Conservation (phyloP, 1,140 invertebrate genomes). For the Bombyx mandarina region DNA sequence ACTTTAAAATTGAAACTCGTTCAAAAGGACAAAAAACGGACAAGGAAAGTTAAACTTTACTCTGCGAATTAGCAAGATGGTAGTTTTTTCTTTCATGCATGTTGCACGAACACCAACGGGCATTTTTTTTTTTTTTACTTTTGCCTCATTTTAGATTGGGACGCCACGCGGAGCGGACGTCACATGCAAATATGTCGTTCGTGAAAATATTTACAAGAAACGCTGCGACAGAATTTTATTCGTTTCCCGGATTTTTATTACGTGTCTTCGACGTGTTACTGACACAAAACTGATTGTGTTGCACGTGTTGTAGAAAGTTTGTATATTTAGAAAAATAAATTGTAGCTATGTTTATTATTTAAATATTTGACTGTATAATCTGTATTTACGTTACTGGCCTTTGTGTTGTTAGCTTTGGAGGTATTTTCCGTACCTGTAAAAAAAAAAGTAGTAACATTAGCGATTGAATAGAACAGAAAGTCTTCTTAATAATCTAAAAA, state of each 20-base stretch:
- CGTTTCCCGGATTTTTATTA: constrained; percentile 28
- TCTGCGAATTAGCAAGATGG: constrained; percentile 14
- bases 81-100: constrained; percentile 14
- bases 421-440: too few relatives aligned
- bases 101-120: constrained; percentile 4
- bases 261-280: constrained; percentile 22
- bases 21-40: constrained; percentile 14
- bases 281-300: constrained; percentile 32
- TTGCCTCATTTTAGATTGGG: constrained; percentile 12
- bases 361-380: too few relatives aligned
- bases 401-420: too few relatives aligned
- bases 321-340: neutral
- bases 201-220: constrained; percentile 32
- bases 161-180: constrained; percentile 20
- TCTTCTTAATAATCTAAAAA: too few relatives aligned
- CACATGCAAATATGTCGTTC: constrained; percentile 31
- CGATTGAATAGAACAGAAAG: too few relatives aligned
- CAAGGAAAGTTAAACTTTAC: constrained; percentile 14
- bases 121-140: constrained; percentile 1
- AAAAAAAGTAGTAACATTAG: too few relatives aligned
- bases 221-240: constrained; percentile 29
- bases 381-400: too few relatives aligned
- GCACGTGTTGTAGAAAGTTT: constrained; percentile 19
- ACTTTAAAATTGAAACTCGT: constrained; percentile 8
- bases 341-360: neutral